Evolutionary conservation across 1,140 invertebrate genomes (phyloP).

Genomic region (Drosophila lacteicornis): DNA sequence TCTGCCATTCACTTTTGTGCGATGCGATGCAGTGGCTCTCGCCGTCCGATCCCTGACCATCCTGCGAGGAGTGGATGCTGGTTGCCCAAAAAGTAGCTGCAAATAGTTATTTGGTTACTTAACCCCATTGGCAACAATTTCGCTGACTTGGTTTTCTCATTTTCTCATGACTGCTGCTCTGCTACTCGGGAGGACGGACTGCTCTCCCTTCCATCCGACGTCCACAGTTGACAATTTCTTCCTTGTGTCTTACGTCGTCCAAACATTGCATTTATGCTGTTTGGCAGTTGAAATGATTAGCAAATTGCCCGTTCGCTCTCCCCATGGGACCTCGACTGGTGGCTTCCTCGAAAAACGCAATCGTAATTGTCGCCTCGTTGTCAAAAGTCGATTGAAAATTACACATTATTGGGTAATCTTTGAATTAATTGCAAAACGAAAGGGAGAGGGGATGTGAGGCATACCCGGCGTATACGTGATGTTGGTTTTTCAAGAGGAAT

Average conservation of each 20-base stretch:
- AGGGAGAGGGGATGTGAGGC: background rate
- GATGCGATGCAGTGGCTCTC: conserved; percentile 39
- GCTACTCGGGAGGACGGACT: background rate
- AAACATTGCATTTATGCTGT: conserved; percentile 44
- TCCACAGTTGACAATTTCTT: conserved; percentile 68
- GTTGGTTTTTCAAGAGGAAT: too few species aligned
- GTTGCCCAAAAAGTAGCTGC: conserved; percentile 48
- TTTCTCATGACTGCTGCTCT: conserved; percentile 57
- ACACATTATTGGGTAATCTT: conserved; percentile 22
- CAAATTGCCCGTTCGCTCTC: conserved; percentile 54
- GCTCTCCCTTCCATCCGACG: conserved; percentile 29
- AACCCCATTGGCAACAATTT: conserved; percentile 43
- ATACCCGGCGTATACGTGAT: conserved; percentile 29
- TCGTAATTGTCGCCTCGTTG: conserved; percentile 33
- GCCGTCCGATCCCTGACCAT: conserved; percentile 44
- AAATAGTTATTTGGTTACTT: conserved; percentile 59
- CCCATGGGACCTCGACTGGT: conserved; percentile 14
- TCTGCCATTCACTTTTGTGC: conserved; percentile 76
- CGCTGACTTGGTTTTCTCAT: conserved; percentile 51
- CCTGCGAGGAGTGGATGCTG: conserved; percentile 46
- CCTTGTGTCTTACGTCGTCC: conserved; percentile 52
- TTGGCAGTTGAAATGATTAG: conserved; percentile 66
- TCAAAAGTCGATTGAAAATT: conserved; percentile 41
- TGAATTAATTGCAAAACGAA: conserved; percentile 13
- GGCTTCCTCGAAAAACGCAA: conserved; percentile 21